These are phyloP conservation scores for Sebastes kiyomatsui DNA, from an alignment of 2,797 vertebrate species.

Conservation along the genomic window DNA sequence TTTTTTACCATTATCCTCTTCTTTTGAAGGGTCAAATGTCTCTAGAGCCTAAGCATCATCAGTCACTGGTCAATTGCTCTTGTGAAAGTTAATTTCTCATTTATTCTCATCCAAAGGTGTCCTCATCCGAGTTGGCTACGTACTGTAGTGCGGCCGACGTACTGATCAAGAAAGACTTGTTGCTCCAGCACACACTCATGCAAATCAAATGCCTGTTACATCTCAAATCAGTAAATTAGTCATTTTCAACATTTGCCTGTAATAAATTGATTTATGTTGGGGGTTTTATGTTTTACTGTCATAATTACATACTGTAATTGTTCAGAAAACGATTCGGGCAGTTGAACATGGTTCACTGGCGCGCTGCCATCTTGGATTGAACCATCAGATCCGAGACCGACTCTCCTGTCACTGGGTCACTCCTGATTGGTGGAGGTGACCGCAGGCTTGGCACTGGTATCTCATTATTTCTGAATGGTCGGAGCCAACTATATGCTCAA, in stretches of 20 bases:
- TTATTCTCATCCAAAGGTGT: slow-evolving; percentile 25
- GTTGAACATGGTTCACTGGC: slow-evolving; percentile 14
- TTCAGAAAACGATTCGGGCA: not conserved
- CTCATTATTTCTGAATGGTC: slow-evolving; percentile 50
- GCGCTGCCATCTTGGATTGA: slow-evolving; percentile 1
- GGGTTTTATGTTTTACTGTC: slow-evolving; percentile 3
- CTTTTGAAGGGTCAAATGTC: not conserved
- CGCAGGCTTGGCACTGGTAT: slow-evolving; percentile 30
- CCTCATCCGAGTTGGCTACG: slow-evolving; percentile 17
- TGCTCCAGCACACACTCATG: not conserved
- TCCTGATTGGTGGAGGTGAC: slow-evolving; percentile 26
- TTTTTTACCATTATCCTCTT: not conserved
- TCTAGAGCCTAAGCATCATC: not conserved
- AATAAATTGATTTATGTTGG: not conserved
- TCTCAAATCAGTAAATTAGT: slow-evolving; percentile 10
- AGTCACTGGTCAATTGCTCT: slow-evolving; percentile 9
- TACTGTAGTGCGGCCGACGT: not conserved
- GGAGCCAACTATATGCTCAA: not conserved
- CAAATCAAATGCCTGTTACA: slow-evolving; percentile 7
- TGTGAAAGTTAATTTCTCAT: slow-evolving; percentile 1
- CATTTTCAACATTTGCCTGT: not conserved
- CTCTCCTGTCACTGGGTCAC: slow-evolving; percentile 25
- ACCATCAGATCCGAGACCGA: not conserved
- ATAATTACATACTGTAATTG: not conserved
- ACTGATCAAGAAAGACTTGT: not conserved